Evolutionary conservation across 2,888 invertebrate species (phyloP), one percentile per base, ranked within the genome.

Genomic region (Xylophagus ater): DNA sequence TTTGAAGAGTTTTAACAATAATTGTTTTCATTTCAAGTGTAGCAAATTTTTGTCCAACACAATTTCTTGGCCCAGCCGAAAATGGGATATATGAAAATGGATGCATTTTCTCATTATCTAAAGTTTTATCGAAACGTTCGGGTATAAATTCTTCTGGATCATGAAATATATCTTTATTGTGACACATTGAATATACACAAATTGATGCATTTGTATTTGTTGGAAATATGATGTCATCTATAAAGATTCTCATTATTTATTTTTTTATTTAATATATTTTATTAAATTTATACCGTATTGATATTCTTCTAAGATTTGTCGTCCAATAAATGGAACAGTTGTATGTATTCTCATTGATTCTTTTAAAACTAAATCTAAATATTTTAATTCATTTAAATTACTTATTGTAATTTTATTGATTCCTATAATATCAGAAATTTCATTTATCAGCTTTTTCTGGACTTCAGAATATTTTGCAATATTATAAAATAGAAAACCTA

Each of bases 31-130:
- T 59, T 48, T 60, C 61, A n/a, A 61, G 39, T 19, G 55, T 48
- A 9, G 62, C 62, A 42, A 57, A 61, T 44, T 58, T 59, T 40
- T 62, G 62, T 0, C 60, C 60, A 42, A 60, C 59, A 36, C 60
- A 60, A 41, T 60, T 60, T 10, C 62, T 53, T 7, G 60, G 57
- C 0, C 62, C 62, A 1, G 59, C 60, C 20, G 40, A 40, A 30
- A 49, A 49, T 8, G 49, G 49, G 18, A 48, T 41, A 37, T 44
- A 44, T 3, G 43, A 24, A 30, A 43, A 51, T 14, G 48, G 41
- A 40, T 46, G 43, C 10, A 28, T 18, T 8, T 43, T 41, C 19
- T 44, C 37, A 4, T 28, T 13, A 12, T 8, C 24, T 3, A n/a
- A 23, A 21, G 41, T 42, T 14, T 12, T 25, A 10, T 15, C 20